Evolutionary conservation across 2,797 vertebrate genomes (phyloP), one percentile per base, ranked within the genome.

Genomic region (Vireo griseus): DNA sequence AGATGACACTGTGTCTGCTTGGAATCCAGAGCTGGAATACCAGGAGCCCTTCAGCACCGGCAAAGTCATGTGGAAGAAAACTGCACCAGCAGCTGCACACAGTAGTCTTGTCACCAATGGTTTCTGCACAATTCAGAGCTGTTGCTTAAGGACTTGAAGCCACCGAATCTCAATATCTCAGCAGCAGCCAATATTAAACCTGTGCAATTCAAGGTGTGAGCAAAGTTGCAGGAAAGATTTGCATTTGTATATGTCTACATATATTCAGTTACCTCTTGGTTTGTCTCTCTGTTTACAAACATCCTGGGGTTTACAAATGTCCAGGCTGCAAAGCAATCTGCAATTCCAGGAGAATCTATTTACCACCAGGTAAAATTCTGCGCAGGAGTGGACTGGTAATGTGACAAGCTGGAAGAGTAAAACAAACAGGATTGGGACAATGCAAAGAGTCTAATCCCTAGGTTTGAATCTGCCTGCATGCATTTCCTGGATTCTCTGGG

Each of bases 1-100:
- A 97, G 97, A 62, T 97, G 97, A 88, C 95, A 94, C 95, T 97
- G 92, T 96, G 94, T 40, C 81, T 92, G 94, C 82, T 96, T 94
- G 89, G 63, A 96, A 95, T 20, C n/a, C 6, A 0, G 44, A 94
- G 84, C 77, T 58, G 80, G 79, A 92, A 21, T 8, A 58, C 44
- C 68, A 65, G 75, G 40, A 92, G 54, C 73, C 88, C 87, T 93
- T 95, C 93, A 71, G 88, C 77, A 81, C 48, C 24, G 18, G 37
- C 86, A 90, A 89, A 96, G 81, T 77, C 94, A 45, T 52, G 77
- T 58, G 93, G 78, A 91, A 90, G 92, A 68, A 86, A 96, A 94
- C 61, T 86, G 88, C 92, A 77, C 54, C 73, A 81, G 93, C 90
- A 93, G 68, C 88, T 95, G 93, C 91, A 86, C 50, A 33, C 58